phyloP scores from a whole-genome alignment of 2,888 invertebrate genomes.

The Eremobia ochroleuca region DNA sequence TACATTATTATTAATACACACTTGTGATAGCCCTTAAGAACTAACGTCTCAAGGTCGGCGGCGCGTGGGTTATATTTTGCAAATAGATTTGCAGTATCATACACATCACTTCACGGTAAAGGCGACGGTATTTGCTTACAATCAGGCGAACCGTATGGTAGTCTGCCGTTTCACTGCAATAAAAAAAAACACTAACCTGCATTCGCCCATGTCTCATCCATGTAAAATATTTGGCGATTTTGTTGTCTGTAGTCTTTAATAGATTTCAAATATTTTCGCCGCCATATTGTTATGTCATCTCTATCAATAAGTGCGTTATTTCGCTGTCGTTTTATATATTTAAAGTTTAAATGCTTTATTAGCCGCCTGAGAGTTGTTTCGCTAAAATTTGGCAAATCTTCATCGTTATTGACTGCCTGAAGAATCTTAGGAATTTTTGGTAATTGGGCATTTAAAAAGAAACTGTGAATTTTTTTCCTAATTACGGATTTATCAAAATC shows the following conservation, averaged over 20 bases:
- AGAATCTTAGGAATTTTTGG: slow-evolving; percentile 38
- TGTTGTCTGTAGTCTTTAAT: slow-evolving; percentile 23
- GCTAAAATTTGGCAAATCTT: slow-evolving; percentile 29
- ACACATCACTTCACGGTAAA: slow-evolving; percentile 36
- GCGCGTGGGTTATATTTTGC: slow-evolving; percentile 40
- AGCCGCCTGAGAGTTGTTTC: too few relatives aligned
- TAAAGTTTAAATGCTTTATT: too few relatives aligned
- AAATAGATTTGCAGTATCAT: slow-evolving; percentile 38
- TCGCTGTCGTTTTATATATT: too few relatives aligned
- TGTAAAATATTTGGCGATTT: slow-evolving; percentile 30
- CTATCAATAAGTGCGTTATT: slow-evolving; percentile 12
- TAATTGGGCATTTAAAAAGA: slow-evolving; percentile 28
- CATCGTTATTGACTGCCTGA: slow-evolving; percentile 38
- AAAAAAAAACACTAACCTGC: slow-evolving; percentile 12
- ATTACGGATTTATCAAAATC: slow-evolving; percentile 11
- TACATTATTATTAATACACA: slow-evolving; percentile 42
- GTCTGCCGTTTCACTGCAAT: slow-evolving; percentile 25
- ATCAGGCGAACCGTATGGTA: slow-evolving; percentile 24
- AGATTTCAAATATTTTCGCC: slow-evolving; percentile 26
- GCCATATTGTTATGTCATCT: slow-evolving; percentile 25
- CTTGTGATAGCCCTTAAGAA: slow-evolving; percentile 28
- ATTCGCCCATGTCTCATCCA: slow-evolving; percentile 31
- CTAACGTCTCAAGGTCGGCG: slow-evolving; percentile 7
- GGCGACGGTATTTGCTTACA: slow-evolving; percentile 20
- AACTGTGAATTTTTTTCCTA: slow-evolving; percentile 26